Evolutionary conservation across 2,113 vertebrate species (phyloP).

Genomic region (Petrocephalus zakoni): DNA sequence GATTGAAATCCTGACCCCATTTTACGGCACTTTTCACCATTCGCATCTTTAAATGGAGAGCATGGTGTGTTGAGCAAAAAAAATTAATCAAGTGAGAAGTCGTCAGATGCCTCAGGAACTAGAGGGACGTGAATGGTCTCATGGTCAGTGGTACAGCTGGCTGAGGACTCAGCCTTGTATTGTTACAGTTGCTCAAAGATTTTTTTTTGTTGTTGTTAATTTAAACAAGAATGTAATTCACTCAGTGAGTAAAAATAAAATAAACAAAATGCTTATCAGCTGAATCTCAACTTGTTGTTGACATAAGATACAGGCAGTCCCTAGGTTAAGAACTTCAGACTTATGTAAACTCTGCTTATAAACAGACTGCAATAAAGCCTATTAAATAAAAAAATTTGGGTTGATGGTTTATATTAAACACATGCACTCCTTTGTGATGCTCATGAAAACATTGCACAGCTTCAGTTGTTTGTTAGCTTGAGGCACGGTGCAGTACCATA

Average conservation of each 20-base stretch:
- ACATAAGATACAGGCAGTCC: neutral
- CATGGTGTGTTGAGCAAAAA: neutral
- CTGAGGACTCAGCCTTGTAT: neutral
- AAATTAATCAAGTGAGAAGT: neutral
- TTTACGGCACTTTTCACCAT: neutral
- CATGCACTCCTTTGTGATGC: no score
- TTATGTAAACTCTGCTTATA: no score
- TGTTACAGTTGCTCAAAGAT: neutral
- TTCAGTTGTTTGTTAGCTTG: no score
- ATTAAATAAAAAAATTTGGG: no score
- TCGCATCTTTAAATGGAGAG: neutral
- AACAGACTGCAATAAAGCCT: no score
- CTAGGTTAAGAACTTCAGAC: no score
- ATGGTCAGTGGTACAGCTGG: neutral
- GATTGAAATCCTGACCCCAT: constrained; percentile 17
- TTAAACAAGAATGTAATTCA: neutral
- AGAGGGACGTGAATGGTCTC: neutral
- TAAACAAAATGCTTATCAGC: neutral
- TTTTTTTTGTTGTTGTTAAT: neutral
- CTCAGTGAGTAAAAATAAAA: neutral
- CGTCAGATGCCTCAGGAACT: neutral
- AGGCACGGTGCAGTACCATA: no score
- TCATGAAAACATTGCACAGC: no score
- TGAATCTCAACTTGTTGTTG: neutral
- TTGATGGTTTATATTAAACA: neutral